These are phyloP conservation scores for Lamellibrachia columna DNA, from an alignment of 2,888 invertebrate species.

Conservation along the genomic window DNA sequence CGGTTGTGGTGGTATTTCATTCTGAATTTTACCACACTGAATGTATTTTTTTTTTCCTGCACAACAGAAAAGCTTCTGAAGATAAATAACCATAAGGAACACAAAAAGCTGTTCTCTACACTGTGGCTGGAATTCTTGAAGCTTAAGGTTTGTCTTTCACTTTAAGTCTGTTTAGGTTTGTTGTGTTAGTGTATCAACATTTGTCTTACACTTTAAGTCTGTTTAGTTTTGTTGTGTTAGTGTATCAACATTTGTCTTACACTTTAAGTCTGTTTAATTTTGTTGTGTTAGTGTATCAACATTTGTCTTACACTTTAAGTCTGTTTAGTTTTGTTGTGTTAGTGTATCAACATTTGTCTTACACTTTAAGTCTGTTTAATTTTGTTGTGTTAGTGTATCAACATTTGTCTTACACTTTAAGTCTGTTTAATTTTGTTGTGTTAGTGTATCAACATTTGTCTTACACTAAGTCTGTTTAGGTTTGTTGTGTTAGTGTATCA, in stretches of 20 bases:
- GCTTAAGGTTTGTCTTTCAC: conserved; percentile 47
- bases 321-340: background rate
- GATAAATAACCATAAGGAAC: conserved; percentile 62
- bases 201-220: background rate
- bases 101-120: conserved; percentile 68
- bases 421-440: background rate
- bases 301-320: background rate
- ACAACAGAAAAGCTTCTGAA: conserved; percentile 28
- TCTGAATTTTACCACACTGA: background rate
- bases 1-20: background rate
- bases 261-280: background rate
- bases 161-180: conserved; percentile 18
- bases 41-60: background rate
- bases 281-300: background rate
- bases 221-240: background rate
- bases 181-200: background rate
- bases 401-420: background rate
- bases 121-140: conserved; percentile 59
- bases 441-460: background rate
- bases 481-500: background rate
- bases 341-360: background rate
- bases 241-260: background rate
- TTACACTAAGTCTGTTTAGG: background rate
- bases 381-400: background rate
- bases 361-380: background rate